Base-by-base conservation (phyloP, 2,888 invertebrate genomes). In the Entomobrya multifasciata region DNA sequence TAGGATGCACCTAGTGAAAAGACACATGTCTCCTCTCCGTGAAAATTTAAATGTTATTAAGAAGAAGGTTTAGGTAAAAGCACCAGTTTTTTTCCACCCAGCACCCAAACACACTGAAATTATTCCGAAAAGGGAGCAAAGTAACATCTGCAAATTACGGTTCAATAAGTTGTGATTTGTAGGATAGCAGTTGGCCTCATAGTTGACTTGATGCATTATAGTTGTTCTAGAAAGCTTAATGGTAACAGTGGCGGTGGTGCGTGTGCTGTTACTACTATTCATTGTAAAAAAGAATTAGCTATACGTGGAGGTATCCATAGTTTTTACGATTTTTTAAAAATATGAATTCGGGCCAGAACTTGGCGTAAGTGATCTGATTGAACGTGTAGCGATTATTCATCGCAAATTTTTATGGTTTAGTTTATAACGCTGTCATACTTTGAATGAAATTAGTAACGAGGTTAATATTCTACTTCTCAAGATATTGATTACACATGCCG, bases 111-210 rank as follows among this genome's bases (percentile, higher is more conserved):
- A 49, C 49, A 49, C 27, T 72, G 17, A 25, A n/a, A n/a, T n/a
- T 41, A 4, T 52, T 52, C 17, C 55, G n/a, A 36, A 52, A 47
- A 41, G 11, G 49, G n/a, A 72, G 13, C 49, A 49, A 65, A 62
- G 86, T 52, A 86, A 77, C 84, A 84, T 84, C 84, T 84, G 84
- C 77, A 78, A 67, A 84, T 78, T 84, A 84, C 84, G 67, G 70
- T 67, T 70, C 44, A 47, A 65, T 78, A 78, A 84, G 65, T 67
- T 77, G 49, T 72, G 82, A 83, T 76, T 78, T 62, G 78, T 78
- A 27, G 47, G 44, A 62, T 27, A 17, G 27, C 25, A 49, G 76
- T 76, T 36, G 76, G 57, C 22, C 22, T 72, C 20, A 49, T 52
- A 41, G 13, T 60, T 25, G 25, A 15, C 60, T 60, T 67, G 70